Evolutionary conservation across 2,797 vertebrate genomes (phyloP).

Genomic region (Thripadectes ignobilis): DNA sequence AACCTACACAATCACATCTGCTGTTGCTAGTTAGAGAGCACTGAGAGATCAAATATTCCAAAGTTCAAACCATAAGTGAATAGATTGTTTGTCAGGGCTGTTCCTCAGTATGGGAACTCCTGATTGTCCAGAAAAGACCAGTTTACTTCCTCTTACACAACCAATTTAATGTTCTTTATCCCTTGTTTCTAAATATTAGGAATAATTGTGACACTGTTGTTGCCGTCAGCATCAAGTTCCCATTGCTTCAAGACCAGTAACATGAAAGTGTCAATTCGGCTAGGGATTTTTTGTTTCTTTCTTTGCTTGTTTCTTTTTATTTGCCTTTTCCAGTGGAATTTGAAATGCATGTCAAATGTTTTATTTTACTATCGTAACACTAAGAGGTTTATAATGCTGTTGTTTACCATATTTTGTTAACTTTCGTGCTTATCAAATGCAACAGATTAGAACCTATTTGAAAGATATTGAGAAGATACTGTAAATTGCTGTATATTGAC

Average conservation of each 20-base stretch:
- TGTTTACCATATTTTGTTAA: neutral
- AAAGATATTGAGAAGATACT: neutral
- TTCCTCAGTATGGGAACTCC: neutral
- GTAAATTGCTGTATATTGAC: neutral
- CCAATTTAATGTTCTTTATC: neutral
- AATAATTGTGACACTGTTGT: neutral
- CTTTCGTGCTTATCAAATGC: neutral
- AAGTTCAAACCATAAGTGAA: neutral
- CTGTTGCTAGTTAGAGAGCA: neutral
- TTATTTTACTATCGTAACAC: neutral
- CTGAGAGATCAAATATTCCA: neutral
- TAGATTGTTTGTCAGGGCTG: neutral
- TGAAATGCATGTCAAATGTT: neutral
- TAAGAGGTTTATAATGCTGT: neutral
- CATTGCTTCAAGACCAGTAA: neutral
- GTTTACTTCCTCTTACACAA: neutral
- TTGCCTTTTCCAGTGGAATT: neutral
- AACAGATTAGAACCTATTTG: neutral
- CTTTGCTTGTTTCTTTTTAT: neutral
- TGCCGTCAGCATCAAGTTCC: neutral
- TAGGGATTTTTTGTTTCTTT: neutral
- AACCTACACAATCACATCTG: neutral
- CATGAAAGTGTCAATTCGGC: neutral
- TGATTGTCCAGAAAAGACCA: neutral
- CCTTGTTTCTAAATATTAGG: neutral